A percentile compares a stretch with the other conserved stretches of the same genome.
These are phyloP conservation scores for Ciconia maguari DNA, from an alignment of 2,113 vertebrate genomes.

Conservation along the genomic window DNA sequence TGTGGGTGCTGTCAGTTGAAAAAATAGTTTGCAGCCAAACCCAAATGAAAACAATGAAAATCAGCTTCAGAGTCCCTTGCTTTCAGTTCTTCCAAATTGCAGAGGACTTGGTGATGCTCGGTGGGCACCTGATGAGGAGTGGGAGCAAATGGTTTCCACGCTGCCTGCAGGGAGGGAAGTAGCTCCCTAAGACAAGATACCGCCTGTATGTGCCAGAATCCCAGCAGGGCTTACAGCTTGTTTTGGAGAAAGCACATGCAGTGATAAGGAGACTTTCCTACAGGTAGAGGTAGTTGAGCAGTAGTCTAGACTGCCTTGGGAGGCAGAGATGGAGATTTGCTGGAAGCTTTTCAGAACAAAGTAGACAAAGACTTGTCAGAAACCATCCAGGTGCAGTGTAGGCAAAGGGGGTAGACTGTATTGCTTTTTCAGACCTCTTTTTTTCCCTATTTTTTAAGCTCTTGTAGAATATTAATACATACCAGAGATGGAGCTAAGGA, in stretches of 20 bases:
- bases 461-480: background rate
- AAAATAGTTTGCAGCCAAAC: background rate
- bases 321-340: background rate
- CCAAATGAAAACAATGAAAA: background rate
- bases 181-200: background rate
- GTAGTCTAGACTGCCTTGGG: background rate
- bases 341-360: constrained; percentile 5
- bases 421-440: constrained; percentile 13
- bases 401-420: background rate
- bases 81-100: background rate
- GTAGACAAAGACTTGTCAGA: background rate
- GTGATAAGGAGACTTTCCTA: background rate
- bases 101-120: background rate
- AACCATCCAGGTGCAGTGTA: background rate
- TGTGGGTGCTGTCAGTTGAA: background rate
- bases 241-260: background rate
- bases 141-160: background rate
- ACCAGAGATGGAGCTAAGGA: background rate
- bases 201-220: background rate
- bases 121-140: background rate
- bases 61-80: background rate
- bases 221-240: background rate
- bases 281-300: background rate
- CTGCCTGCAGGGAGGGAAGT: background rate
- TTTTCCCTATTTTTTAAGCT: background rate